Base-by-base conservation (phyloP, 1,140 invertebrate species). In the Pogonognathellus flavescens region DNA sequence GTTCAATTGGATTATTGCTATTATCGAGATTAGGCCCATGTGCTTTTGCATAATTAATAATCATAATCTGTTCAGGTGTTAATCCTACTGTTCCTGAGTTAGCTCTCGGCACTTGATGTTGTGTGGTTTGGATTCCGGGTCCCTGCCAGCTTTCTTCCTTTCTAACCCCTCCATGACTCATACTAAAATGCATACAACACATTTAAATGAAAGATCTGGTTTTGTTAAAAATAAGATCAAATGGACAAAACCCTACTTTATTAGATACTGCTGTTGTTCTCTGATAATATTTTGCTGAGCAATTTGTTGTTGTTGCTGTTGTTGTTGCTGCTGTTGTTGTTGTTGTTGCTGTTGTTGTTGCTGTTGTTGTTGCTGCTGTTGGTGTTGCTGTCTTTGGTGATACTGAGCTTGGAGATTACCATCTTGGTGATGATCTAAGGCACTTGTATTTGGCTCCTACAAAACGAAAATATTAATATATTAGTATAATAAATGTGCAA, bases 381-480 rank as follows among this genome's bases (percentile, higher is more conserved):
- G 88, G 22, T 88, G 87, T 50, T 88, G 89, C 62, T 89, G 87
- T 83, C 89, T 89, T 82, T 89, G 88, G 25, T 89, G 83, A 72
- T 89, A 89, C 85, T 91, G 89, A 80, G 90, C 14, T 87, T 89
- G 92, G 86, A 90, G 84, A 84, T 90, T 89, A 80, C 88, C 88
- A 31, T 88, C 89, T n/a, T 90, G 87, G n/a, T 57, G 59, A 50
- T 84, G 85, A 76, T 87, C 83, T 92, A 92, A 55, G 92, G 88
- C 88, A 92, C 90, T 87, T 91, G 90, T 85, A 93, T 89, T 81
- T 92, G 93, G 83, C 92, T 93, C 49, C 92, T 87, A 91, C 49
- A 93, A 87, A 60, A 92, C 72, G 16, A 49, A n/a, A 18, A 62
- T n/a, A n/a, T 10, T 49, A 60, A 22, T 20, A 41, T 3, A 41